Percentiles rank a stretch among this genome's conserved stretches.
Conservation (phyloP, 2,113 vertebrate species). For the Dromaius novaehollandiae region DNA sequence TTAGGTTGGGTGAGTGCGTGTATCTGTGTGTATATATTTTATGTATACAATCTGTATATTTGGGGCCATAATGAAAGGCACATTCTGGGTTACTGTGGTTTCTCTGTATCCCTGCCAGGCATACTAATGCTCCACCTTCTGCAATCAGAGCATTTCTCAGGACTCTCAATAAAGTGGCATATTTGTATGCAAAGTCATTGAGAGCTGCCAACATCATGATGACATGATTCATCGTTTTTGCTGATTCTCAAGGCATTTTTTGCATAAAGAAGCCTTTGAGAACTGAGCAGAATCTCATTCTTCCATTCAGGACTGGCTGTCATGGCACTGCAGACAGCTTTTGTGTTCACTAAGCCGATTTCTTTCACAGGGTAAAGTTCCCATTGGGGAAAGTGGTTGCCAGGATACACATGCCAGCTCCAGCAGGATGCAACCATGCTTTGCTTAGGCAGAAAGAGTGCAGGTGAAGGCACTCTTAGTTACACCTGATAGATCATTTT, state of each 20-base stretch:
- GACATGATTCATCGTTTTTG: conserved; percentile 73
- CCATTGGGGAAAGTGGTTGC: conserved; percentile 72
- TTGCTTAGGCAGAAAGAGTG: background rate
- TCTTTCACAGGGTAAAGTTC: conserved; percentile 70
- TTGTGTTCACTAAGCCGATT: conserved; percentile 72
- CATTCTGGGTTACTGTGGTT: conserved; percentile 22
- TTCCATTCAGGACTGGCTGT: conserved; percentile 68
- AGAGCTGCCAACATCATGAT: conserved; percentile 71
- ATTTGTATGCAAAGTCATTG: conserved; percentile 73
- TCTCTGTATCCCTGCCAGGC: conserved; percentile 56
- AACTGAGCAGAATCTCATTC: conserved; percentile 56
- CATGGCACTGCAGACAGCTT: conserved; percentile 64
- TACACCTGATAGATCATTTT: background rate
- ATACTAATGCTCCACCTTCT: conserved; percentile 70
- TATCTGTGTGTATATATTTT: background rate
- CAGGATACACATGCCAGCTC: conserved; percentile 62
- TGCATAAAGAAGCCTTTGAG: conserved; percentile 77
- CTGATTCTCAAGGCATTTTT: conserved; percentile 71
- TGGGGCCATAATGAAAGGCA: background rate
- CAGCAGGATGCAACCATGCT: background rate
- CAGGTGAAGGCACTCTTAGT: background rate
- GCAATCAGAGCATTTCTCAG: conserved; percentile 59
- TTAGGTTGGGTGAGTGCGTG: background rate
- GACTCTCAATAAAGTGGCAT: conserved; percentile 63
- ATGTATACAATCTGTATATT: background rate